Base-by-base conservation (phyloP, 1,140 invertebrate genomes). In the Notospermus geniculatus region DNA sequence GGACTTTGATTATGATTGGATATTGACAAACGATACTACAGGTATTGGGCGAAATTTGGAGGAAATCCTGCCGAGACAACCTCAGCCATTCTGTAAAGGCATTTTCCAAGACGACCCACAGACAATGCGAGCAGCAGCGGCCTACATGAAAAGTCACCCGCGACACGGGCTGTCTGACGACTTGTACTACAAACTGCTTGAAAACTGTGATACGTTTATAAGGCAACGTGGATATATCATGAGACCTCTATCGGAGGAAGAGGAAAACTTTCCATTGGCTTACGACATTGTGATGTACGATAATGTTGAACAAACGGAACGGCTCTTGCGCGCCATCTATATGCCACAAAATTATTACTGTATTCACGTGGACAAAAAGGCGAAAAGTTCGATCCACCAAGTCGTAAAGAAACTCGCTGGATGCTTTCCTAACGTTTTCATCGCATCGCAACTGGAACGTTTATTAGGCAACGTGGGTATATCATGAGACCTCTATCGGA, bases 281-380 rank as follows among this genome's bases (percentile, higher is more conserved):
- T 77, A 58, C 57, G 69, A 65, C 46, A 70, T 75, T 17, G 2
- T 75, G 2, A 54, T 70, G 2, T 71, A 70, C 43, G 64, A 66
- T 54, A 65, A 74, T 19, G 63, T 68, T 0, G 68, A 71, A 50
- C 78, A 79, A 62, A 66, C 71, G 0, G 74, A 80, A 59, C 69
- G 71, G 43, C 58, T 82, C 17, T 55, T 82, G 7, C 54, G 74
- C 17, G 61, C 66, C 0, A 75, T 82, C 27, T 81, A 80, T 54
- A 59, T 72, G 9, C 71, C 75, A 7, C 76, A 80, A 41, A 82
- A 82, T 63, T 64, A 73, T 23, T 82, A 80, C 62, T 80, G 79
- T 65, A 70, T 82, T 30, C 76, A 78, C 58, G 66, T 81, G 9
- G 80, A 82, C 62, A 52, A 45, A 28, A 77, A 73, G 54, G 29